Conservation (phyloP, 1,140 invertebrate genomes). For the Triops cancriformis region DNA sequence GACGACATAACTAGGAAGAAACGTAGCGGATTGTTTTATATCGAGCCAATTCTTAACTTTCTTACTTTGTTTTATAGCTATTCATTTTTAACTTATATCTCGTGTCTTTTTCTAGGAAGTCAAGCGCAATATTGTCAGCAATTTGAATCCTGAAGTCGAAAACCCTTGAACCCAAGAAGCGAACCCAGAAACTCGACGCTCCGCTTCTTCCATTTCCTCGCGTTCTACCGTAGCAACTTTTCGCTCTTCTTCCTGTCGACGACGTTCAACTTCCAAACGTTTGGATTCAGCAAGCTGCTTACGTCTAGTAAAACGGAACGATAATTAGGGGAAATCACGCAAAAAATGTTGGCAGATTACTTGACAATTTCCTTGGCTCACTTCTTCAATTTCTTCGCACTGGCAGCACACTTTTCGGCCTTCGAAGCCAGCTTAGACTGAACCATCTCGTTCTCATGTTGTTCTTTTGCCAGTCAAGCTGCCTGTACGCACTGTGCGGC, state of each 20-base stretch:
- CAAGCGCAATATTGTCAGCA: too few species aligned
- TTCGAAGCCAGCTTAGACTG: neutral
- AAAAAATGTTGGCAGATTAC: neutral
- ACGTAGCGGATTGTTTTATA: too few species aligned
- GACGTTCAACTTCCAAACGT: neutral
- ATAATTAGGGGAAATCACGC: neutral
- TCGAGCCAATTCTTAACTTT: too few species aligned
- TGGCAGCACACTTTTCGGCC: neutral
- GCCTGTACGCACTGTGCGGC: neutral
- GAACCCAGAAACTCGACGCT: too few species aligned
- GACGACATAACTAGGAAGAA: too few species aligned
- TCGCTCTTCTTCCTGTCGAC: neutral
- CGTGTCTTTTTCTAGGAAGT: too few species aligned
- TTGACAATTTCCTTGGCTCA: neutral
- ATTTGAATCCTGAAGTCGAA: too few species aligned
- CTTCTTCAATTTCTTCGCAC: neutral
- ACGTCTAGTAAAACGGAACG: neutral
- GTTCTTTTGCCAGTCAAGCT: neutral
- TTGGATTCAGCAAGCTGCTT: neutral
- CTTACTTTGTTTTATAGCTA: too few species aligned
- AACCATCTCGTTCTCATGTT: neutral
- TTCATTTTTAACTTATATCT: too few species aligned
- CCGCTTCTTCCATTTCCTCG: too few species aligned
- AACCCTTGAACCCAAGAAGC: too few species aligned
- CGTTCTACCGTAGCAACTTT: too few species aligned